Conservation (phyloP, 2,888 invertebrate genomes). For the Seira ritae region DNA sequence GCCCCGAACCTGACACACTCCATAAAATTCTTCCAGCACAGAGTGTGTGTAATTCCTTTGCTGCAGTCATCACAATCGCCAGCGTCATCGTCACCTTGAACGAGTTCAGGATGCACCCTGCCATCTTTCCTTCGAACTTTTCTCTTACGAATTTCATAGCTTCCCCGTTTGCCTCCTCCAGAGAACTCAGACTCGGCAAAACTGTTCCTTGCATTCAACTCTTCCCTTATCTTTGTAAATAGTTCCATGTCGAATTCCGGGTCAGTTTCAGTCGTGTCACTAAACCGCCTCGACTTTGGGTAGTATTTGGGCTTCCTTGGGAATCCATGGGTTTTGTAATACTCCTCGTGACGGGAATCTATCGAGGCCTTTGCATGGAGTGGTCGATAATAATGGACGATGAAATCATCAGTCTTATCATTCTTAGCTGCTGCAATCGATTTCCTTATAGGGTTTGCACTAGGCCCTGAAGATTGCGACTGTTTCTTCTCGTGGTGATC, state of each 20-base stretch:
- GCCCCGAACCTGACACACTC: too few species aligned
- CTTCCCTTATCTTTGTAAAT: neutral
- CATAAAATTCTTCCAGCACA: too few species aligned
- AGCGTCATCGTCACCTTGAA: too few species aligned
- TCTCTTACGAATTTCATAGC: too few species aligned
- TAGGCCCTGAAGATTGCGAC: neutral
- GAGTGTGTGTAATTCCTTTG: too few species aligned
- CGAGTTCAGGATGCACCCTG: too few species aligned
- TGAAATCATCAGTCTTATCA: slow-evolving; percentile 9
- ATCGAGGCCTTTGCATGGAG: slow-evolving; percentile 25
- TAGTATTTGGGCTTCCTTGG: slow-evolving; percentile 33
- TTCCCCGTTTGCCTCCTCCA: too few species aligned
- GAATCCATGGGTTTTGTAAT: slow-evolving; percentile 19
- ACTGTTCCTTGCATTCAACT: neutral
- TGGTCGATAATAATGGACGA: slow-evolving; percentile 33
- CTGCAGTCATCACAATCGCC: too few species aligned
- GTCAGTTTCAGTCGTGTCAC: slow-evolving; percentile 22
- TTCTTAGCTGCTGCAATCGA: neutral
- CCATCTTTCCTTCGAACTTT: too few species aligned
- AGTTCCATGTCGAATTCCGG: slow-evolving; percentile 21
- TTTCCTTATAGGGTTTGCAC: slow-evolving; percentile 25
- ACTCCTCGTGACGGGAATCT: slow-evolving; percentile 31
- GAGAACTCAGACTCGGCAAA: neutral
- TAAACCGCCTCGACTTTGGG: slow-evolving; percentile 27
- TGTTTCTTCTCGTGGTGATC: too few species aligned